These are phyloP conservation scores for Perca fluviatilis DNA, from an alignment of 2,113 vertebrate species.

Conservation along the genomic window DNA sequence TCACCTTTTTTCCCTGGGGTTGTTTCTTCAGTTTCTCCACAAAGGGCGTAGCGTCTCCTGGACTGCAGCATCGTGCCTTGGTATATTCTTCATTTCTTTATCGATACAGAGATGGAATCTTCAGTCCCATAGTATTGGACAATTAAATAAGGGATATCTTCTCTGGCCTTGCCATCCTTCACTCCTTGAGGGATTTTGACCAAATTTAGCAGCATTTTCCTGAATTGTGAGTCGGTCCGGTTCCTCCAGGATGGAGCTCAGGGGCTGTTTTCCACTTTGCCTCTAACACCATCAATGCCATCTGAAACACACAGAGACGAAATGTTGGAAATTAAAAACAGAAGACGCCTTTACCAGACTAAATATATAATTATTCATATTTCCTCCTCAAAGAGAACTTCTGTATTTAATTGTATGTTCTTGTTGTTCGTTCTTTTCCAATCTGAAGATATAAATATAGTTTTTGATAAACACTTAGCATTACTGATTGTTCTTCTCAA, in stretches of 20 bases:
- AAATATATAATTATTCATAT: no score
- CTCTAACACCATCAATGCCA: not conserved
- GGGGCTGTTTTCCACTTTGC: not conserved
- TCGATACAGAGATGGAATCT: no score
- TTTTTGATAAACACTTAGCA: no score
- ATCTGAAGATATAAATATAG: no score
- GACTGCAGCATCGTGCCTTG: not conserved
- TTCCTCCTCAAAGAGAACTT: no score
- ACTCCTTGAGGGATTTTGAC: no score
- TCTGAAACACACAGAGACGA: not conserved
- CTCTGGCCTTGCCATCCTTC: no score
- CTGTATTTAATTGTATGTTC: no score
- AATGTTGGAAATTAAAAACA: not conserved
- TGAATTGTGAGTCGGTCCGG: rapidly evolving
- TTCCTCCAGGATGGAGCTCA: not conserved
- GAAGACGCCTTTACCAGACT: not conserved
- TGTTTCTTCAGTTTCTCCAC: not conserved
- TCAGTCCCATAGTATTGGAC: no score
- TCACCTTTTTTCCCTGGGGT: not conserved
- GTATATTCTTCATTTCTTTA: not conserved
- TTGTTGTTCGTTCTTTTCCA: no score
- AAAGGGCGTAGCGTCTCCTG: not conserved
- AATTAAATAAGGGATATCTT: no score
- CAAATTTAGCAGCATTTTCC: not conserved
- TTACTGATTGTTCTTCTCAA: no score